Evolutionary conservation across 2,797 vertebrate species (phyloP), one percentile per base, ranked within the genome.

Genomic region (Thunnus albacares): DNA sequence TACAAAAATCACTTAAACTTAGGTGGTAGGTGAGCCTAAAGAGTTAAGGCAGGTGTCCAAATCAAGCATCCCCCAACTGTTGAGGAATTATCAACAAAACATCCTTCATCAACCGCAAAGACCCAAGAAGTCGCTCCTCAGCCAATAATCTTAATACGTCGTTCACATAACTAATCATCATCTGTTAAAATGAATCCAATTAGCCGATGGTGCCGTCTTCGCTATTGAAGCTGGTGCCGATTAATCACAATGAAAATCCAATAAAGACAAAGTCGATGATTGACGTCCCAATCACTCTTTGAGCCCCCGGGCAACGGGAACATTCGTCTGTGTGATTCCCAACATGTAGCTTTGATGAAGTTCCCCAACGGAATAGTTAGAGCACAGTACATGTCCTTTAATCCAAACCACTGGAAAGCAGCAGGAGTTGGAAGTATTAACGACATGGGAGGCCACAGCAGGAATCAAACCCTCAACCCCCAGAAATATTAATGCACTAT

Each of bases 291-390:
- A 71, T 79, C 75, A 12, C 28, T 41, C n/a, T 10, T 8, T 35
- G 60, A 1, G 20, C 57, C 77, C 38, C 0, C 1, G 35, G 63
- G 66, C 57, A 17, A 5, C 0, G 0, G 56, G 65, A 71, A 68
- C 80, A 66, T 75, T 79, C 58, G 83, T 84, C 72, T 60, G 77
- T 1, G 65, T 52, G 81, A 72, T 45, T 73, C 75, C 53, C 71
- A 62, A 56, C 73, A 28, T 17, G 55, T 33, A 12, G 66, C 70
- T 84, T 35, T 64, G 43, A 66, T 68, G 59, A 82, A 70, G 22
- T 26, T 38, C 18, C 52, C 69, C 76, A 6, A 22, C 35, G 1
- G 65, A 69, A 35, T 6, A 78, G 47, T 15, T 63, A 66, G 35
- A 1, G 24, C 63, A 11, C 65, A 0, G 47, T 4, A 28, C 41